Evolutionary conservation across 2,797 vertebrate genomes (phyloP).

Genomic region (Macropus fuliginosus): DNA sequence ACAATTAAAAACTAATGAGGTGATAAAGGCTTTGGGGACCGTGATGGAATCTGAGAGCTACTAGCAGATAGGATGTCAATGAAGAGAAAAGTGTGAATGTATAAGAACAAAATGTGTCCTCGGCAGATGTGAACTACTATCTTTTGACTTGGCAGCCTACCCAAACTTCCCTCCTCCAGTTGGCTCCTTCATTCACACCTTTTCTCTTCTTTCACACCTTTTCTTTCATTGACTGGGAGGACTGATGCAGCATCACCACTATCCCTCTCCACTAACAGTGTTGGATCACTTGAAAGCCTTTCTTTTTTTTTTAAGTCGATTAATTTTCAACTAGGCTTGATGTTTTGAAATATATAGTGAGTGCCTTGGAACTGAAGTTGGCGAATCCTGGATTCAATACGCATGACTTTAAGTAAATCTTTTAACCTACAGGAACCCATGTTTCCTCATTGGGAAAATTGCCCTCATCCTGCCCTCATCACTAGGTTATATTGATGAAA

Average conservation of each 20-base stretch:
- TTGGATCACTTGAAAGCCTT: neutral
- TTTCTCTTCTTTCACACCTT: conserved; percentile 1
- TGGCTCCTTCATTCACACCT: neutral
- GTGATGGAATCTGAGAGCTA: neutral
- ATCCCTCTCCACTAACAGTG: neutral
- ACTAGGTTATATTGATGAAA: neutral
- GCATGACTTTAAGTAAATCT: neutral
- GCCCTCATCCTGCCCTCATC: neutral
- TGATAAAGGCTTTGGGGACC: neutral
- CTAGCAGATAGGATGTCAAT: neutral
- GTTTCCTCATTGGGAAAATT: neutral
- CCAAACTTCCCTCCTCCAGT: neutral
- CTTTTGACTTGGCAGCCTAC: neutral
- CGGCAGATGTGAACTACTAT: no score
- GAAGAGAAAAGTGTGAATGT: neutral
- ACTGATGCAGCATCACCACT: neutral
- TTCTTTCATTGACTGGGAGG: neutral
- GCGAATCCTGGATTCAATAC: neutral
- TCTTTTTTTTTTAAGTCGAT: neutral
- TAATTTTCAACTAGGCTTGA: neutral
- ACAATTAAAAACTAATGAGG: neutral
- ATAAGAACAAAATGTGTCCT: no score
- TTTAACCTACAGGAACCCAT: neutral
- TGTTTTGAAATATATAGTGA: neutral
- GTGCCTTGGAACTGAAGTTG: neutral